Percentiles rank a stretch among this genome's conserved stretches.
These are phyloP conservation scores for Malacoraja senta DNA, from an alignment of 2,797 vertebrate species.

Conservation along the genomic window DNA sequence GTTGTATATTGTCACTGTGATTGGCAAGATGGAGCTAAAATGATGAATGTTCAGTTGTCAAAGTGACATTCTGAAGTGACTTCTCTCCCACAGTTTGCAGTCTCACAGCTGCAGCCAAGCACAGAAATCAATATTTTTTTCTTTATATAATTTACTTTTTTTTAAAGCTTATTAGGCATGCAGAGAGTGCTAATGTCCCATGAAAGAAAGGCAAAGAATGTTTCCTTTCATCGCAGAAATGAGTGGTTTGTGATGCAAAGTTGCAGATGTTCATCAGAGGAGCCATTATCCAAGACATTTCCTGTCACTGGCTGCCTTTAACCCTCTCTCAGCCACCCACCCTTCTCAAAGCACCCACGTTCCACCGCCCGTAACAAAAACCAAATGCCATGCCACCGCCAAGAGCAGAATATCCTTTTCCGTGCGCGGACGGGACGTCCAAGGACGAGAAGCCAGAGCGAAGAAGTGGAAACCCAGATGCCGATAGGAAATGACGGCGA, in stretches of 20 bases:
- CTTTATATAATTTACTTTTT: slow-evolving; percentile 25
- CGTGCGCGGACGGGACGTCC: too few relatives aligned
- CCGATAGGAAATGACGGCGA: too few relatives aligned
- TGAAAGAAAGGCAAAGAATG: slow-evolving; percentile 21
- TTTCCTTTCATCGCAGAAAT: not conserved
- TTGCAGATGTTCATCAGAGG: slow-evolving; percentile 33
- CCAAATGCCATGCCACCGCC: not conserved
- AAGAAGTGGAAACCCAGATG: too few relatives aligned
- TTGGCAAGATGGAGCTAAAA: not conserved
- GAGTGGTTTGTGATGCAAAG: slow-evolving; percentile 10
- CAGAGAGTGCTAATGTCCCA: slow-evolving; percentile 2
- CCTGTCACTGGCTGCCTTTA: slow-evolving; percentile 18
- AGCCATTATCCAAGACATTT: slow-evolving; percentile 22
- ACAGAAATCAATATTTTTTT: slow-evolving; percentile 27
- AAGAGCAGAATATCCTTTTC: not conserved
- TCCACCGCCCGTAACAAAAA: not conserved
- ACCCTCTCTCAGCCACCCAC: not conserved
- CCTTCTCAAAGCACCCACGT: not conserved
- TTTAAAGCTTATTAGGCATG: slow-evolving; percentile 13
- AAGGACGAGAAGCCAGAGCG: too few relatives aligned
- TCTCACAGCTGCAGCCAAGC: slow-evolving; percentile 13
- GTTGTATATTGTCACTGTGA: not conserved
- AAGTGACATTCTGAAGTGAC: not conserved
- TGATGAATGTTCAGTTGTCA: not conserved
- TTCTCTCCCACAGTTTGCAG: not conserved